Conservation (phyloP, 2,797 vertebrate species). For the Chelmon rostratus region DNA sequence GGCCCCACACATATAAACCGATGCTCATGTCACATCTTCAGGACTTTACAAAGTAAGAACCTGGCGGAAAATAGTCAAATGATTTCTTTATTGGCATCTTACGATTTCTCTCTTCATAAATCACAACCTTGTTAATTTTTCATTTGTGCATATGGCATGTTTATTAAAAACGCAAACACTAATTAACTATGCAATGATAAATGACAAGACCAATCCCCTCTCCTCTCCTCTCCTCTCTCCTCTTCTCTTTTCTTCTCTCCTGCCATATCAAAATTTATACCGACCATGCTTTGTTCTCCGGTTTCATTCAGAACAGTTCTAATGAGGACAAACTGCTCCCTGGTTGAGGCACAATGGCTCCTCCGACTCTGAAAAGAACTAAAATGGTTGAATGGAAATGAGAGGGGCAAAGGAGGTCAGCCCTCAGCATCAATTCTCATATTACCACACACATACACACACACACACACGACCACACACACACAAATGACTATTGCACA, state of each 20-base stretch:
- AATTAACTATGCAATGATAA: constrained; percentile 70
- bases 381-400: constrained; percentile 88
- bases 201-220: constrained; percentile 42
- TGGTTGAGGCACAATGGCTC: constrained; percentile 88
- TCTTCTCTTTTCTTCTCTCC: constrained; percentile 48
- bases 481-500: constrained; percentile 89
- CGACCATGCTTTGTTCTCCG: constrained; percentile 87
- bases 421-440: constrained; percentile 89
- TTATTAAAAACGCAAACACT: constrained; percentile 71
- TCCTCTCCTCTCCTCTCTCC: constrained; percentile 22
- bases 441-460: constrained; percentile 80
- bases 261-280: constrained; percentile 85
- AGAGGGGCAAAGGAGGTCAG: constrained; percentile 85
- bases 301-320: constrained; percentile 89
- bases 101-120: constrained; percentile 52
- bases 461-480: constrained; percentile 41
- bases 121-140: constrained; percentile 69
- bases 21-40: constrained; percentile 49
- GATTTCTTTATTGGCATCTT: constrained; percentile 64
- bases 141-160: constrained; percentile 68
- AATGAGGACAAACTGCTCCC: constrained; percentile 96
- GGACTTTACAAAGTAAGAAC: constrained; percentile 55
- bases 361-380: constrained; percentile 83
- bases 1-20: constrained; percentile 57
- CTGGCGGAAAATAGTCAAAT: constrained; percentile 25